Percentiles rank a stretch among this genome's conserved stretches.
phyloP scores from a whole-genome alignment of 2,797 vertebrate species.

The Carapus acus region DNA sequence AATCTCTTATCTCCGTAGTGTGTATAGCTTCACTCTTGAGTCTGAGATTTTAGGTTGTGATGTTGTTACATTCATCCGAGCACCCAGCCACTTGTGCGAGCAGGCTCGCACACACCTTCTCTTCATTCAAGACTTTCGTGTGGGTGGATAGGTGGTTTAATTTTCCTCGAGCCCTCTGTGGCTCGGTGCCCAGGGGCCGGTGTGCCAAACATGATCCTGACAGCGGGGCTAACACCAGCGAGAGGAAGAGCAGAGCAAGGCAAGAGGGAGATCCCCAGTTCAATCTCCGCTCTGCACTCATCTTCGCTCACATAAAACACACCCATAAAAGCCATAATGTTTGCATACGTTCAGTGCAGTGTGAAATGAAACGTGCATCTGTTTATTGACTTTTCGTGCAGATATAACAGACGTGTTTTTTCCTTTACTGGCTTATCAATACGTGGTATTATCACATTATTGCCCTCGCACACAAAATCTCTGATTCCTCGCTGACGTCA shows the following conservation, averaged over 20 bases:
- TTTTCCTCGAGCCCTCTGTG: slow-evolving; percentile 24
- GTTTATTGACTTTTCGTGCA: slow-evolving; percentile 8
- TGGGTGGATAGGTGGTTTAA: slow-evolving; percentile 15
- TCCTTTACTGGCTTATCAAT: slow-evolving; percentile 37
- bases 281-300: slow-evolving; percentile 42
- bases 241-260: slow-evolving; percentile 29
- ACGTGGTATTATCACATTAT: slow-evolving; percentile 9
- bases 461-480: neutral
- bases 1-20: too few species aligned
- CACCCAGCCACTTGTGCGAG: too few species aligned
- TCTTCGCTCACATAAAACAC: slow-evolving; percentile 32
- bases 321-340: slow-evolving; percentile 7
- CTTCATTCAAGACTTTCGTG: slow-evolving; percentile 12
- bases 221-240: slow-evolving; percentile 54
- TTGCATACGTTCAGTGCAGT: slow-evolving; percentile 3
- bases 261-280: slow-evolving; percentile 12
- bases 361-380: neutral
- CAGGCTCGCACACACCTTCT: slow-evolving; percentile 14
- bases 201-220: slow-evolving; percentile 55
- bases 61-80: too few species aligned
- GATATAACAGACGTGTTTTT: slow-evolving; percentile 1
- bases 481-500: slow-evolving; percentile 51
- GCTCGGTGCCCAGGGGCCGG: slow-evolving; percentile 30
- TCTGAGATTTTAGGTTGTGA: too few species aligned
- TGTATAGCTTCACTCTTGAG: too few species aligned